Base-by-base conservation (phyloP, 2,797 vertebrate genomes). In the Serranus cabrilla region DNA sequence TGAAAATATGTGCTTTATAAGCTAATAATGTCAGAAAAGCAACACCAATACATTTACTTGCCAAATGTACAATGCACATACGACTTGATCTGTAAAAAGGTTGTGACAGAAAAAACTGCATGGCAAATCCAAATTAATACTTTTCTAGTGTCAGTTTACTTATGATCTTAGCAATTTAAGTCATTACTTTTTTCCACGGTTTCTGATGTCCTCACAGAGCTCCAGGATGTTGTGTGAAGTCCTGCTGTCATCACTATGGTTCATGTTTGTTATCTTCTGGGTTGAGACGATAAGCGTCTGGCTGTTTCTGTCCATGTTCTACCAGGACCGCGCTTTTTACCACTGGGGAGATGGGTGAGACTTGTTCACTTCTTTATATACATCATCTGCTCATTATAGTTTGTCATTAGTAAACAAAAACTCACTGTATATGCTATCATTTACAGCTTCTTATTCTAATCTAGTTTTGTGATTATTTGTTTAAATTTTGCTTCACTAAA, bases 211-310 rank as follows among this genome's bases (percentile, higher is more conserved):
- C 37, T 68, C 27, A 23, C 81, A 92, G 88, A 83, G 27, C 61
- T 85, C 76, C 85, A 95, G 84, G 79, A 96, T 96, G 95, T 89
- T 96, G 87, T 95, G 95, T 87, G 95, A 96, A 88, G 93, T 96
- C 71, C 88, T 96, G 57, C 91, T 96, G 49, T 95, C 95, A 9
- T 95, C 95, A 0, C 74, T 96, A 45, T 96, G 96, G 95, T 94
- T 96, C 84, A 86, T 96, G 60, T 96, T 96, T 78, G 93, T 96
- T 43, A 95, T 96, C 81, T 96, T 96, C 89, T 96, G 95, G 96
- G 91, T 96, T 71, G 95, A 96, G 87, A 95, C 94, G 16, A 95
- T 96, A 83, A 94, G 94, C 42, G 91, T 96, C 14, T 96, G 95
- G 96, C 87, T 96, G 49, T 96, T 96, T 76, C 89, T 96, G 57